Conservation (phyloP, 2,113 vertebrate genomes). For the Phaethon lepturus region DNA sequence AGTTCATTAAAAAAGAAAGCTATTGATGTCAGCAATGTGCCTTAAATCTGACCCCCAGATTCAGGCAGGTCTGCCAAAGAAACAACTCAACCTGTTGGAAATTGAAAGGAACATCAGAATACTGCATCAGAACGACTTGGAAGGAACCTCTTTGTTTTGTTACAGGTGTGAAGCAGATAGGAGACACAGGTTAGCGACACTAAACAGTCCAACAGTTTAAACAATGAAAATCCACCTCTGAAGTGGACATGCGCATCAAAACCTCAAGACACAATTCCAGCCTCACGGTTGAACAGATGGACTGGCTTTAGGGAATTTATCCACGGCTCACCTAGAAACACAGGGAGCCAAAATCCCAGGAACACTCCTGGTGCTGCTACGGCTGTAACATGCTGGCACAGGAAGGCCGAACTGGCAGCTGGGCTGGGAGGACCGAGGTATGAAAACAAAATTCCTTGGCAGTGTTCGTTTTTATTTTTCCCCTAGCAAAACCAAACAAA, state of each 20-base stretch:
- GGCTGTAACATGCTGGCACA: constrained; percentile 16
- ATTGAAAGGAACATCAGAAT: not conserved
- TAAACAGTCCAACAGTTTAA: not conserved
- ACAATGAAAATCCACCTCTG: not conserved
- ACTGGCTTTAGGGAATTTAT: not conserved
- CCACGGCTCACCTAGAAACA: not conserved
- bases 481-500: not conserved
- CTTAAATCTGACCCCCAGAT: not conserved
- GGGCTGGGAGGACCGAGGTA: not conserved
- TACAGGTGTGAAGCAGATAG: not conserved
- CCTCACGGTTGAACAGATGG: rapidly evolving
- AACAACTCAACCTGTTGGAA: not conserved
- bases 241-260: not conserved
- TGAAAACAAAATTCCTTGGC: constrained; percentile 47
- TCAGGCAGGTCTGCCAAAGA: not conserved
- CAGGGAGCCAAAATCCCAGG: not conserved
- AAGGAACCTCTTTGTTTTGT: not conserved
- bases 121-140: rapidly evolving
- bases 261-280: not conserved
- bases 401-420: not conserved
- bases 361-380: not conserved
- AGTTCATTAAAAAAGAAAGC: constrained; percentile 37
- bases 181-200: not conserved
- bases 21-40: not conserved
- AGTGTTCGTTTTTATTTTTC: not conserved